Evolutionary conservation across 2,888 invertebrate species (phyloP), one percentile per base, ranked within the genome.

Genomic region (Theretra japonica): DNA sequence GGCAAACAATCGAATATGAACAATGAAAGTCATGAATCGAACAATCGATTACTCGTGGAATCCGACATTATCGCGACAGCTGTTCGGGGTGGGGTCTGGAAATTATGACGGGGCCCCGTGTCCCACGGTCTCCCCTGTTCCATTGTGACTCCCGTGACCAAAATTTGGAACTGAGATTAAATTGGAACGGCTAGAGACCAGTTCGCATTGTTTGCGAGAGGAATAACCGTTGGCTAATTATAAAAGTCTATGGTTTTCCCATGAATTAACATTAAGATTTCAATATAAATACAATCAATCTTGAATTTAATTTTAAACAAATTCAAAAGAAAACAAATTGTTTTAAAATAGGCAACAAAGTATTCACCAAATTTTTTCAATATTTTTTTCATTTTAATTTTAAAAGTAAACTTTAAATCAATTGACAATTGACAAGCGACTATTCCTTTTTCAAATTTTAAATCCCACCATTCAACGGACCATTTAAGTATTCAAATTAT

Each of bases 11-110:
- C 81, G 82, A 75, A 76, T 76, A 82, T 83, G 92, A 90, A 92
- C 92, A 93, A 93, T 88, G 76, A 77, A 79, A 81, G 81, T 85
- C 87, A 85, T 80, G 88, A 85, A 89, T 91, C 90, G 89, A 92
- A 93, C 92, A 93, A 93, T 92, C 90, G 90, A 90, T 91, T 82
- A 81, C 81, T 84, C 87, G 85, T 86, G 87, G 86, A 86, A 84
- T 85, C 65, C 84, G 84, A 85, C 84, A 86, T 85, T 83, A 84
- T 81, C 79, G 86, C 90, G 93, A 91, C 94, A 93, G 93, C 93
- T 93, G 94, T 88, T 82, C 83, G 80, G 84, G 86, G 86, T 77
- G 83, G 80, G 76, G 70, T 79, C 75, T 82, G 82, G 86, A 84
- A 86, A 82, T 77, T 80, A 77, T 84, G 86, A 83, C 88, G 86